These are phyloP conservation scores for Drosophila colorata DNA, from an alignment of 2,888 invertebrate genomes.

Conservation along the genomic window DNA sequence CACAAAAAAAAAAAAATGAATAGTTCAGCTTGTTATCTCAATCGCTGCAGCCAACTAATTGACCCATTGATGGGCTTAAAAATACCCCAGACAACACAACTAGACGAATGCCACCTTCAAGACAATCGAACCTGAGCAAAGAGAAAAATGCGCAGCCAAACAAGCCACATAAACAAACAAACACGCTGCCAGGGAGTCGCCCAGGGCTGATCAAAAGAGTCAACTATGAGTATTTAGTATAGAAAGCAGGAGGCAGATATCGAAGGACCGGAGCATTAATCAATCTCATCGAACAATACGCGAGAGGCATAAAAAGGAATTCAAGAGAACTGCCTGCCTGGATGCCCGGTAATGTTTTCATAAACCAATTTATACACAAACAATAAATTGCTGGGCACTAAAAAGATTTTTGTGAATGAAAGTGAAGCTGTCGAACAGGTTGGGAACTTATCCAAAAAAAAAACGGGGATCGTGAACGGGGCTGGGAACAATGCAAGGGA, in stretches of 20 bases:
- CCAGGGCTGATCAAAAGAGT: slow-evolving; percentile 34
- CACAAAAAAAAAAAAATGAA: not conserved
- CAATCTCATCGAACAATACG: slow-evolving; percentile 65
- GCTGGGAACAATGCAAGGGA: slow-evolving; percentile 45
- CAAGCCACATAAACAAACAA: slow-evolving; percentile 56
- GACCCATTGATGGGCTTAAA: slow-evolving; percentile 74
- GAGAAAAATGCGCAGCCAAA: slow-evolving; percentile 35
- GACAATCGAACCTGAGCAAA: not conserved
- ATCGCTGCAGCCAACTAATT: slow-evolving; percentile 60
- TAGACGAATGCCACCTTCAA: slow-evolving; percentile 13
- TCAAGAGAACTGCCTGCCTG: slow-evolving; percentile 52
- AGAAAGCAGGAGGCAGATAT: slow-evolving; percentile 18
- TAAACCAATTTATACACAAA: slow-evolving; percentile 68
- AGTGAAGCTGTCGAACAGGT: slow-evolving; percentile 64
- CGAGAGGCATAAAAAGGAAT: slow-evolving; percentile 41
- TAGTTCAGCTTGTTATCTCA: slow-evolving; percentile 31
- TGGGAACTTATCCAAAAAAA: slow-evolving; percentile 23
- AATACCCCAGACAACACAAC: slow-evolving; percentile 39
- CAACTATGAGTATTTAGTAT: slow-evolving; percentile 43
- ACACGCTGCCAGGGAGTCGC: slow-evolving; percentile 18
- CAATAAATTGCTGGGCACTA: slow-evolving; percentile 54
- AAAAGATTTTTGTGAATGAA: slow-evolving; percentile 63
- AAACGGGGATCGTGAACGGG: slow-evolving; percentile 2
- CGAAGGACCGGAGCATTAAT: slow-evolving; percentile 59
- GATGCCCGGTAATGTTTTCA: slow-evolving; percentile 60